Base-by-base conservation (phyloP, 2,113 vertebrate species). In the Melanotaenia duboulayi region DNA sequence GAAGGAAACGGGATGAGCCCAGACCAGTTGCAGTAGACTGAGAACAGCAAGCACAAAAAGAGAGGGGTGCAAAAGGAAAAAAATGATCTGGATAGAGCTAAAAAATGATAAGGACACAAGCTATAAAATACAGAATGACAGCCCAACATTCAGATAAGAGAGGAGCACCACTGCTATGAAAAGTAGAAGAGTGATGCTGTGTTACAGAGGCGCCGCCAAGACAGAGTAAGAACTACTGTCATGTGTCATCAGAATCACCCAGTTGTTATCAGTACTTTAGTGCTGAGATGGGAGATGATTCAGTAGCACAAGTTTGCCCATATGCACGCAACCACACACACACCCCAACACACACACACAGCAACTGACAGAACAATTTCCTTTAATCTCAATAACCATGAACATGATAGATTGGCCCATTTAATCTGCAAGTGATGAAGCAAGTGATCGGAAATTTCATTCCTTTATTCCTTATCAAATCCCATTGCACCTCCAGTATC, bases 211-310 rank as follows among this genome's bases (percentile, higher is more conserved):
- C 69, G 28, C 28, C 66, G 74, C 68, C 11, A 56, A 76, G 74
- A 83, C 72, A 65, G 79, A 73, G 81, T 85, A 77, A 81, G 78
- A 82, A 77, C 69, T 60, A 69, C 89, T 88, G 89, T 90, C 87
- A 87, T 81, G 79, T 90, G 84, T 85, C 83, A 89, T 90, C 86
- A 92, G 24, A 77, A 67, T 92, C 87, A 87, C 64, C 65, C 72
- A 70, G 70, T 85, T 76, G 80, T 85, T 89, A 83, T 85, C 79
- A 65, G 82, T 78, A 65, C 82, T 80, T 85, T 79, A 74, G 65
- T 70, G 74, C 78, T 48, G 81, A 81, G 81, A 82, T 61, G 75
- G 66, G 42, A 71, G 72, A 64, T 87, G 81, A 88, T 66, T 89
- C 85, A 90, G 71, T 57, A 11, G 40, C 68, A 73, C 70, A 79